These are phyloP conservation scores for Poecilobothrus nobilitatus DNA, from an alignment of 2,888 invertebrate species.

Conservation along the genomic window DNA sequence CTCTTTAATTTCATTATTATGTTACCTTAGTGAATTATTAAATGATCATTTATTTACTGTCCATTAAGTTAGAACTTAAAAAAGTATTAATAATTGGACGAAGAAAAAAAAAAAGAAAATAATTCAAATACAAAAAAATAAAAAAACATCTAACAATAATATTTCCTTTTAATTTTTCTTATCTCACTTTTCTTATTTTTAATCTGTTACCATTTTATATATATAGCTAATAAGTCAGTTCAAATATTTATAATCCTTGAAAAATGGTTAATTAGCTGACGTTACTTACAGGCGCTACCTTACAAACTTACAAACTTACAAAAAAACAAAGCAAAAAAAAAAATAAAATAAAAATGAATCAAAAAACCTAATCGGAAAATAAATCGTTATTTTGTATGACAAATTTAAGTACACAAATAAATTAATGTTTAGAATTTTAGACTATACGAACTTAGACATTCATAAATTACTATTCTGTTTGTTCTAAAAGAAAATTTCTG, in stretches of 20 bases:
- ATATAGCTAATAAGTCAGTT: background rate
- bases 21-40: background rate
- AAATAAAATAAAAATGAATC: background rate
- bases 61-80: background rate
- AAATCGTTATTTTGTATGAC: background rate
- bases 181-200: background rate
- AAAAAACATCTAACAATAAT: background rate
- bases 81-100: background rate
- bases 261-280: conserved; percentile 1
- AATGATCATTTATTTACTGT: background rate
- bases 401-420: background rate
- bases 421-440: background rate
- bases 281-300: background rate
- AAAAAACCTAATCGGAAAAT: background rate
- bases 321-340: no score
- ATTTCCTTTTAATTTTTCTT: background rate
- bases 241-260: conserved; percentile 3
- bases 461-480: background rate
- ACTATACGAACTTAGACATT: background rate
- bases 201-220: background rate
- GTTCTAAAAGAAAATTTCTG: background rate
- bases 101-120: no score
- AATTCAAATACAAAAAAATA: background rate
- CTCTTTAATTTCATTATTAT: background rate
- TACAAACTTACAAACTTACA: background rate